These are phyloP conservation scores for Elaphurus davidianus DNA, from an alignment of 2,113 vertebrate genomes.

Conservation along the genomic window DNA sequence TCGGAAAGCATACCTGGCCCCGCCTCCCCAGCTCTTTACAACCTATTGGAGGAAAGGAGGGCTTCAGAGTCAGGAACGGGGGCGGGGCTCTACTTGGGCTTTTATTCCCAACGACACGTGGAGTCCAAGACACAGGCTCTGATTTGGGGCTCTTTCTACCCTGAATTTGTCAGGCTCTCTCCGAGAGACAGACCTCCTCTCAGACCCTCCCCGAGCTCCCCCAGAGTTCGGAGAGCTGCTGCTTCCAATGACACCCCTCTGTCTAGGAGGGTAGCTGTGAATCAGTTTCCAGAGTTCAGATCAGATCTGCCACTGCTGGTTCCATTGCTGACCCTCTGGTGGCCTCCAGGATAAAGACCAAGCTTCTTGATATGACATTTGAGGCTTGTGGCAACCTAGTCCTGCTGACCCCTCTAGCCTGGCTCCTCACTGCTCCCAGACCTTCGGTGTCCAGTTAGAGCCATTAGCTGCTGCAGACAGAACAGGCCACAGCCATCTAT, in stretches of 20 bases:
- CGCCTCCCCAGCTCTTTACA: neutral
- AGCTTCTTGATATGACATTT: neutral
- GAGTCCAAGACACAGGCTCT: neutral
- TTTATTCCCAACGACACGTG: neutral
- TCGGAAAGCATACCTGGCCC: neutral
- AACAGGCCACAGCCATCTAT: neutral
- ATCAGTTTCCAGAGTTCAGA: neutral
- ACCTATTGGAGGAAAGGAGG: neutral
- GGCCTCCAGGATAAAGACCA: neutral
- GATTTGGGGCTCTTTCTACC: neutral
- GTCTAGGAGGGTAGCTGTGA: neutral
- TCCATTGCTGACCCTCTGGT: neutral
- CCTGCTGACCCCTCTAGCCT: neutral
- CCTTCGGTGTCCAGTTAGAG: accelerated
- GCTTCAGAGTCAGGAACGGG: neutral
- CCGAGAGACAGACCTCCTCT: neutral
- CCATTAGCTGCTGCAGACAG: neutral
- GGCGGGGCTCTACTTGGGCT: neutral
- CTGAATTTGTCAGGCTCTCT: neutral
- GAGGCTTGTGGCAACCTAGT: neutral
- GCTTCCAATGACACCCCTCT: neutral
- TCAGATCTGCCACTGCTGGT: neutral
- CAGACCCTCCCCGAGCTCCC: accelerated
- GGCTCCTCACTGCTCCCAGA: neutral
- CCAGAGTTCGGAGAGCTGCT: neutral